Base-by-base conservation (phyloP, 2,797 vertebrate species). In the Leucoraja ocellata region DNA sequence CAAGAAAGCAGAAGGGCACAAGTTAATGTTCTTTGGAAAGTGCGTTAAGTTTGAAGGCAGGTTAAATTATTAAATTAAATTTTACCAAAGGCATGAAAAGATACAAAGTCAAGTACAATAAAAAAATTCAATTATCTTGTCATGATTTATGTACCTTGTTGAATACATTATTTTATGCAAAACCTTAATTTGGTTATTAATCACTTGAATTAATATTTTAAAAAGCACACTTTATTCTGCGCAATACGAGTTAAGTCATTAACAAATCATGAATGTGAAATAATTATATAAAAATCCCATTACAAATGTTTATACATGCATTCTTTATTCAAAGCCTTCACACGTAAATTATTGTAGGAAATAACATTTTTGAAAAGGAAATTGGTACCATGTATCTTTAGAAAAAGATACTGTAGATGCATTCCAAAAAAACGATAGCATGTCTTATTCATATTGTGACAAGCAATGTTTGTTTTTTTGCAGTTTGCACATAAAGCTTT, bases 281-380 rank as follows among this genome's bases (percentile, higher is more conserved):
- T 88, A 21, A 2, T 65, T 88, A 36, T 88, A 68, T 68, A 88
- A 88, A 88, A 88, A 68, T 65, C n/a, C 61, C 63, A 88, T 88
- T 88, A 88, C 36, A 88, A 68, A 88, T 88, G 84, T 88, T 88
- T 88, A 65, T 36, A 32, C 61, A 65, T 61, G 84, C 32, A n/a
- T 21, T 88, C 32, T 88, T 68, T 32, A 68, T 65, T 88, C 84
- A 88, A 21, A 88, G n/a, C 32, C 9, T 68, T 88, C 61, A 68
- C 28, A 65, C 3, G 10, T 32, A 88, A 65, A 21, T 18, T 21
- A 88, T 68, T 32, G 16, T 63, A 88, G 61, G 7, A 68, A 88
- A 65, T 36, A 88, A 68, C 61, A 9, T 88, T 88, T 68, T 5
- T 36, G 84, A 68, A 68, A 61, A 88, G 5, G 63, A 21, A 32